Evolutionary conservation across 2,113 vertebrate species (phyloP), one percentile per base, ranked within the genome.

Genomic region (Cromileptes altivelis): DNA sequence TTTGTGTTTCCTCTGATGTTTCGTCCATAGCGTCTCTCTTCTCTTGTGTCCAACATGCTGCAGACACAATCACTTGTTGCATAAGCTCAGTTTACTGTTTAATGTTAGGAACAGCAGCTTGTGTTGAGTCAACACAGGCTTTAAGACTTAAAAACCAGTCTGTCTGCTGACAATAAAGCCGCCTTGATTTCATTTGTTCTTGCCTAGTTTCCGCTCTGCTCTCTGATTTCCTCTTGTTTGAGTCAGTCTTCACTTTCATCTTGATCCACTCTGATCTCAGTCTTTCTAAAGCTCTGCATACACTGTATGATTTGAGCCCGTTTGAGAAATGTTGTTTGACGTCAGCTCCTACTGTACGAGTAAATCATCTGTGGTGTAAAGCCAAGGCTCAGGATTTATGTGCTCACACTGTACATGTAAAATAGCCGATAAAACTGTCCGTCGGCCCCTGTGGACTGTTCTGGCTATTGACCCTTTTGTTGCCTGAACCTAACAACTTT

Each of bases 91-190:
- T 49, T 82, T 70, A 21, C 42, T 25, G 72, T 70, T 55, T 56
- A 9, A 18, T 14, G 64, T 61, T 6, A 7, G 4, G 11, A 9
- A 62, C 3, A 45, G 68, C 37, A 13, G 50, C 3, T 52, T 17
- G 21, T 77, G 67, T 71, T 77, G 81, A 58, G 40, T 77, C 73
- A 83, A 77, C 53, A 77, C 17, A 63, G 57, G 71, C 56, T 76
- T 76, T 63, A 49, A 65, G 30, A n/a, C 14, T 42, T 15, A 27
- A 62, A 30, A 53, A 9, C 13, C 50, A 45, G 13, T 45, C 10
- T 12, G 23, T 53, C 47, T 47, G 60, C 30, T 19, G 47, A 30
- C 33, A 42, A 33, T 33, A n/a, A 58, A 77, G n/a, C 12, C 17
- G 63, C 3, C 2, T 62, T 49, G 11, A 58, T 52, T 3, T 18